These are phyloP conservation scores for Microtus ochrogaster DNA, from an alignment of 2,113 vertebrate species.

Conservation along the genomic window DNA sequence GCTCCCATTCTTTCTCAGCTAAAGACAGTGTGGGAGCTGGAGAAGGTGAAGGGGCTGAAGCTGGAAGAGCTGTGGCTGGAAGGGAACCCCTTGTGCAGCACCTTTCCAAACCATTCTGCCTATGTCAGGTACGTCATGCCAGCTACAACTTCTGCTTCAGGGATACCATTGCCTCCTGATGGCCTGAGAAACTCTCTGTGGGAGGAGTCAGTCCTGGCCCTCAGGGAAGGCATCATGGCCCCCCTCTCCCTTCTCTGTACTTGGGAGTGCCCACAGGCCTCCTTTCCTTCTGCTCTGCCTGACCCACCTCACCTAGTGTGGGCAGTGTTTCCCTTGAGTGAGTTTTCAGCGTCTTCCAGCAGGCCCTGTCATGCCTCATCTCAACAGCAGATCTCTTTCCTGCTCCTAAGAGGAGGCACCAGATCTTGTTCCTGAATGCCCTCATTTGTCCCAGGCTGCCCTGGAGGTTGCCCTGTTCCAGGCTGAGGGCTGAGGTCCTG, in stretches of 20 bases:
- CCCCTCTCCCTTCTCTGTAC: neutral
- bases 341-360: neutral
- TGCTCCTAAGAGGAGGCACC: neutral
- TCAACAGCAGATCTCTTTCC: neutral
- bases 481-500: neutral
- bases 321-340: neutral
- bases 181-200: conserved; percentile 82
- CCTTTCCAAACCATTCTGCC: conserved; percentile 87
- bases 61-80: conserved; percentile 92
- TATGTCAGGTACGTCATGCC: conserved; percentile 82
- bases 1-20: conserved; percentile 80
- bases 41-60: conserved; percentile 90
- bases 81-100: conserved; percentile 89
- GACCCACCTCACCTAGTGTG: neutral
- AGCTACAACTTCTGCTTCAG: conserved; percentile 40
- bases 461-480: no score
- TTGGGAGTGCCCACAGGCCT: neutral
- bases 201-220: neutral
- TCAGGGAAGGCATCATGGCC: neutral
- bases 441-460: neutral
- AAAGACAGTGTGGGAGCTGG: conserved; percentile 88
- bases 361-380: neutral
- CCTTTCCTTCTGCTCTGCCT: neutral
- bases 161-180: conserved; percentile 15
- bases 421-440: neutral